Conservation (phyloP, 2,888 invertebrate species). For the Hypolimnas misippus region DNA sequence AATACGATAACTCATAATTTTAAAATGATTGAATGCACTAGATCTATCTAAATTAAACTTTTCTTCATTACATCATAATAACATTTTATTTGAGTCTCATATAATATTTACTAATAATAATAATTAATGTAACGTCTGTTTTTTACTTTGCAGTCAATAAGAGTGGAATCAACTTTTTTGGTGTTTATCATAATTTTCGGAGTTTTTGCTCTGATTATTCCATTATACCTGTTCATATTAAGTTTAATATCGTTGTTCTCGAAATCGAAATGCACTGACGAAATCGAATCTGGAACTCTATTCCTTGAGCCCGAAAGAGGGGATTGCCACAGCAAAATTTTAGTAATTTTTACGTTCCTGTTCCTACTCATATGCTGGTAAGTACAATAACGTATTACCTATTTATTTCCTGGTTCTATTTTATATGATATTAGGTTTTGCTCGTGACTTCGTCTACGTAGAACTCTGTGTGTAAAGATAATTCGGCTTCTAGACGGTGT, state of each 20-base stretch:
- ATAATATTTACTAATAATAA: no score
- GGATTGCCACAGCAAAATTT: constrained; percentile 69
- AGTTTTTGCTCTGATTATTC: constrained; percentile 86
- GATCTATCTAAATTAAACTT: no score
- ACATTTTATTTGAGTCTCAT: no score
- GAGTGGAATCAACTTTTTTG: constrained; percentile 88
- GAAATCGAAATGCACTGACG: constrained; percentile 66
- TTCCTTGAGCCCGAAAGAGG: constrained; percentile 66
- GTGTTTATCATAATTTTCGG: constrained; percentile 85
- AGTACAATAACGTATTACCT: constrained; percentile 46
- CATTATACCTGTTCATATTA: constrained; percentile 78
- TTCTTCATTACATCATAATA: no score
- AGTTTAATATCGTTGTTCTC: constrained; percentile 82
- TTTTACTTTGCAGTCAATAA: constrained; percentile 82
- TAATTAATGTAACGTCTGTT: no score
- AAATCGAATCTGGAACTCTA: constrained; percentile 71
- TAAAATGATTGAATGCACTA: no score
- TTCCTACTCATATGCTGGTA: constrained; percentile 75
- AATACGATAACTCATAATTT: no score
- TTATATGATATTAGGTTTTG: no score
- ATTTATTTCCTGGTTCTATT: neutral
- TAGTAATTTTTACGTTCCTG: constrained; percentile 67
- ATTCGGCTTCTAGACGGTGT: no score
- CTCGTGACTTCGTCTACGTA: no score
- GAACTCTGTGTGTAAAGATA: no score